These are phyloP conservation scores for Ctenicera cuprea DNA, from an alignment of 2,888 invertebrate genomes.

Conservation along the genomic window DNA sequence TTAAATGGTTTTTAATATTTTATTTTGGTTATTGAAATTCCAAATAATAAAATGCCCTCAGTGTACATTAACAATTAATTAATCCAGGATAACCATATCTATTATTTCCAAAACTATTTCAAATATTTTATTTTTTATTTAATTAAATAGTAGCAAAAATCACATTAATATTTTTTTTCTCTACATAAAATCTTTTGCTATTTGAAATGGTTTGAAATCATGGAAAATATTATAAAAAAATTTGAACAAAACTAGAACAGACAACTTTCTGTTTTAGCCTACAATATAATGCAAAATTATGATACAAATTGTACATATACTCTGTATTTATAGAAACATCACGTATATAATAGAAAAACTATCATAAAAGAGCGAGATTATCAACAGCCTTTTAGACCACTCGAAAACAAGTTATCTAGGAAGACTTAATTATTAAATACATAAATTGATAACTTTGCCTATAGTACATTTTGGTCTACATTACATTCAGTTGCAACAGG, in stretches of 20 bases:
- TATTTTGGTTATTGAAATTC: slow-evolving; percentile 8
- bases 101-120: neutral
- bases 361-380: slow-evolving; percentile 11
- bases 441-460: neutral
- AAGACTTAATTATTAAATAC: slow-evolving; percentile 8
- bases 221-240: too few species aligned
- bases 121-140: slow-evolving; percentile 1
- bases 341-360: slow-evolving; percentile 25
- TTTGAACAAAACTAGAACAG: too few species aligned
- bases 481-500: too few species aligned
- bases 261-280: neutral
- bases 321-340: neutral
- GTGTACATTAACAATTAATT: slow-evolving; percentile 3
- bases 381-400: slow-evolving; percentile 31
- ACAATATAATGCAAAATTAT: neutral
- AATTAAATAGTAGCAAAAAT: too few species aligned
- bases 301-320: neutral
- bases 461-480: neutral
- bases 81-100: neutral
- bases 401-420: slow-evolving; percentile 20
- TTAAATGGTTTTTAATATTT: neutral
- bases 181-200: neutral
- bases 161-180: too few species aligned
- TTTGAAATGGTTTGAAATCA: neutral
- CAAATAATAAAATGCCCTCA: slow-evolving; percentile 16